Evolutionary conservation across 1,140 invertebrate species (phyloP).

Genomic region (Papilio polyxenes): DNA sequence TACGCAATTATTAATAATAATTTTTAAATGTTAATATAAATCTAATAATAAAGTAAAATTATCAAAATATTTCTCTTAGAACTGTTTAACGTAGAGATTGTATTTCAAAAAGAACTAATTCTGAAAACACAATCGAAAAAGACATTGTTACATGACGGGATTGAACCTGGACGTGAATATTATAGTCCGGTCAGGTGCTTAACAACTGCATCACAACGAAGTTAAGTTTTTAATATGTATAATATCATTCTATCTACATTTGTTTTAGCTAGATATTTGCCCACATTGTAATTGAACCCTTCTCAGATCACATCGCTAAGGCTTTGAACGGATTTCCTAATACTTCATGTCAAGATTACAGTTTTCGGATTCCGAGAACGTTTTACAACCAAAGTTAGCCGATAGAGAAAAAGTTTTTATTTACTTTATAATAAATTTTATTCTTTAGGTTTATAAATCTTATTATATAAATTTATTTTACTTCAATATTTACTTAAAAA

Average conservation of each 20-base stretch:
- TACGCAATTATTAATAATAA: not conserved
- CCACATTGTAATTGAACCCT: not conserved
- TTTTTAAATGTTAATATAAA: not conserved
- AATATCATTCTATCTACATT: not conserved
- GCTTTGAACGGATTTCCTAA: not conserved
- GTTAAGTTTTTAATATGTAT: not conserved
- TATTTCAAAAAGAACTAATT: too few species aligned
- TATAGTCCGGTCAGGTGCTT: too few species aligned
- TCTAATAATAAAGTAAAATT: too few species aligned
- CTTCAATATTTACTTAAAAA: too few species aligned
- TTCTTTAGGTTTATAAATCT: too few species aligned
- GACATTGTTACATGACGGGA: too few species aligned
- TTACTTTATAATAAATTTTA: not conserved
- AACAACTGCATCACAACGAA: too few species aligned
- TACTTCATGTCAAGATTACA: conserved; percentile 10
- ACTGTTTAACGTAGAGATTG: too few species aligned
- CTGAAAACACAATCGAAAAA: too few species aligned
- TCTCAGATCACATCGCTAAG: conserved; percentile 24
- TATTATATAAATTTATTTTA: too few species aligned
- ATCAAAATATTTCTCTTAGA: too few species aligned
- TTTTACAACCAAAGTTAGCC: not conserved
- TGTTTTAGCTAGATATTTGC: not conserved
- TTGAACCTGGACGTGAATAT: too few species aligned
- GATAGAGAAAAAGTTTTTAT: not conserved
- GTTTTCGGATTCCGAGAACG: not conserved